Evolutionary conservation across 2,888 invertebrate genomes (phyloP).

Genomic region (Conomelus anceps): DNA sequence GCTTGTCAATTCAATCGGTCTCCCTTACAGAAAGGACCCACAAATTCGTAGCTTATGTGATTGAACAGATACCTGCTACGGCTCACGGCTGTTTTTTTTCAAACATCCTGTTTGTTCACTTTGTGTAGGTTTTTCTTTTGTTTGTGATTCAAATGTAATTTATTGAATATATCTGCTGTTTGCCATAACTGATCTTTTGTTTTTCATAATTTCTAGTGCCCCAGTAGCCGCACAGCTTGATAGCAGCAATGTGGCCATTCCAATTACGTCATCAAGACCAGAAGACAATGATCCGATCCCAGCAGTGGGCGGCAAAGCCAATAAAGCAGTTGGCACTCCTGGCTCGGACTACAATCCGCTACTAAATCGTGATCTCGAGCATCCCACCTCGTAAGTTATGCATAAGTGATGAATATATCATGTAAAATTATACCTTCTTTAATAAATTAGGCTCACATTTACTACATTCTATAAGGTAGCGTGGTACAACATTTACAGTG

Average conservation of each 20-base stretch:
- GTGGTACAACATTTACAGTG: too few species aligned
- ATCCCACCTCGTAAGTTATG: slow-evolving; percentile 68
- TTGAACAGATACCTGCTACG: too few species aligned
- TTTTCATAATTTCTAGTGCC: background rate
- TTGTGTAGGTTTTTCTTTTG: too few species aligned
- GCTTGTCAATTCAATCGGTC: too few species aligned
- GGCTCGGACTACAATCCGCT: slow-evolving; percentile 51
- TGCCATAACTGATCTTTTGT: background rate
- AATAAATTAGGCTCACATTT: too few species aligned
- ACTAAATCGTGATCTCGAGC: slow-evolving; percentile 61
- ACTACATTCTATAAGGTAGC: too few species aligned
- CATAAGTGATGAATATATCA: slow-evolving; percentile 63
- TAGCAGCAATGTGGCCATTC: background rate
- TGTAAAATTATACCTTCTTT: slow-evolving; percentile 51
- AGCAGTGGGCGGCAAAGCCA: background rate
- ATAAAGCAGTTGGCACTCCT: background rate
- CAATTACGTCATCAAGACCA: background rate
- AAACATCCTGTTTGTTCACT: too few species aligned
- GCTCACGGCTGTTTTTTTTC: too few species aligned
- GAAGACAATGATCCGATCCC: background rate
- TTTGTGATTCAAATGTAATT: too few species aligned
- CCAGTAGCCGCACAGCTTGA: background rate
- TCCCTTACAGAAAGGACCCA: too few species aligned
- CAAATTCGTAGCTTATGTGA: too few species aligned
- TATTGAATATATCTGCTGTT: background rate